Evolutionary conservation across 2,113 vertebrate genomes (phyloP), one percentile per base, ranked within the genome.

Genomic region (Oncorhynchus gorbuscha): DNA sequence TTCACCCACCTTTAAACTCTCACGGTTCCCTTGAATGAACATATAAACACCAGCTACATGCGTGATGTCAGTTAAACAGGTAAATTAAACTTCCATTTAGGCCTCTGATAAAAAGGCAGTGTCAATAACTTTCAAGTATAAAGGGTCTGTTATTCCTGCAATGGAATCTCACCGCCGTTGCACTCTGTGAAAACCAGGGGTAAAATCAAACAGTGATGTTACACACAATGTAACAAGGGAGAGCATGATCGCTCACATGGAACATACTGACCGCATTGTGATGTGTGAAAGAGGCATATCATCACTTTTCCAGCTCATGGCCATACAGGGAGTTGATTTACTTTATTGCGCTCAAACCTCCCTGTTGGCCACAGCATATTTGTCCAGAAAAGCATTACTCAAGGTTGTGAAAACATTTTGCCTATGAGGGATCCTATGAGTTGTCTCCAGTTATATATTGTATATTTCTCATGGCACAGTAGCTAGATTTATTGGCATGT

Each of bases 111-210:
- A 26, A 26, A 77, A 55, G 64, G 64, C 20, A 3, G 59, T 61
- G 80, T 73, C 76, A 35, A 84, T 85, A 79, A 87, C 79, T 77
- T 87, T 84, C 77, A 76, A 32, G 77, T 71, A 28, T 76, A 84
- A 80, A 82, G 64, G 55, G 66, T 20, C 35, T 78, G 85, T 80
- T 69, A 55, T 72, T 82, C 71, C 74, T 66, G 48, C 83, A 87
- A 87, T 84, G 71, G 75, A 83, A 65, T 45, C 4, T 9, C 69
- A 18, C 24, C 2, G 9, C 39, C 67, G 8, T 65, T 66, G 66
- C 48, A 58, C 28, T 55, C 45, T 30, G 55, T n/a, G 75, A 30
- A 30, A 48, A 49, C 16, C 20, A 24, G 73, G 26, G 66, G 69
- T 73, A 72, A 74, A 68, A 55, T 69, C 68, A 85, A 81, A 76